These are phyloP conservation scores for Telenomus remus DNA, from an alignment of 1,140 invertebrate species.

Conservation along the genomic window DNA sequence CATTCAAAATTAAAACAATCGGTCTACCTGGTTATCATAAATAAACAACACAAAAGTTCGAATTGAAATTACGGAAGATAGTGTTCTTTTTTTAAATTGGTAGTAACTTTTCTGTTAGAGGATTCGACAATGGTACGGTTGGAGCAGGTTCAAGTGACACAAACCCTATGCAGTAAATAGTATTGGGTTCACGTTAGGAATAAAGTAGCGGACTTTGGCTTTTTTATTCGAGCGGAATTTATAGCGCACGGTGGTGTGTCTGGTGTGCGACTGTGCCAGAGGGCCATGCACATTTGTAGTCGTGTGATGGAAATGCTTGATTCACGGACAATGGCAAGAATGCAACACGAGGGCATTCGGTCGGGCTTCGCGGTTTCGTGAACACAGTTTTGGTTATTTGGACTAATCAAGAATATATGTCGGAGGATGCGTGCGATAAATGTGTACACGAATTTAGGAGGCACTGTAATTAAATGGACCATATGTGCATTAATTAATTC, in stretches of 20 bases:
- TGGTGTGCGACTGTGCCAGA: neutral
- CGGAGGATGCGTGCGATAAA: conserved; percentile 10
- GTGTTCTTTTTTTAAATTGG: no score
- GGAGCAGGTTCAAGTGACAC: conserved; percentile 15
- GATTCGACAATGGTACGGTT: neutral
- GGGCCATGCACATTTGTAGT: conserved; percentile 9
- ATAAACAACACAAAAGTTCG: no score
- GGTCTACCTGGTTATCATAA: no score
- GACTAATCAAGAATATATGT: conserved; percentile 36
- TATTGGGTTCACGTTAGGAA: conserved; percentile 32
- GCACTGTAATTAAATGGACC: conserved; percentile 30
- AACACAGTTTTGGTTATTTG: conserved; percentile 33
- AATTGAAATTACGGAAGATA: no score
- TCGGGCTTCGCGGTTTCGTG: conserved; percentile 27
- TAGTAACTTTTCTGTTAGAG: no score
- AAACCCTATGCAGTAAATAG: conserved; percentile 14
- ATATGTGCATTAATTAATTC: conserved; percentile 15
- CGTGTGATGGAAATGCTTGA: conserved; percentile 37
- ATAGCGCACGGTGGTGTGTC: conserved; percentile 20
- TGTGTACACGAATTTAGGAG: conserved; percentile 19
- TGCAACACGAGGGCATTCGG: conserved; percentile 5
- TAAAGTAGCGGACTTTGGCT: conserved; percentile 26
- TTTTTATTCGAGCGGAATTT: conserved; percentile 42
- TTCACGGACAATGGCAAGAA: conserved; percentile 36
- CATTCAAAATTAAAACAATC: no score